A percentile compares a stretch with the other conserved stretches of the same genome.
These are phyloP conservation scores for Tetragonula clypearis DNA, from an alignment of 1,140 invertebrate genomes.

Conservation along the genomic window DNA sequence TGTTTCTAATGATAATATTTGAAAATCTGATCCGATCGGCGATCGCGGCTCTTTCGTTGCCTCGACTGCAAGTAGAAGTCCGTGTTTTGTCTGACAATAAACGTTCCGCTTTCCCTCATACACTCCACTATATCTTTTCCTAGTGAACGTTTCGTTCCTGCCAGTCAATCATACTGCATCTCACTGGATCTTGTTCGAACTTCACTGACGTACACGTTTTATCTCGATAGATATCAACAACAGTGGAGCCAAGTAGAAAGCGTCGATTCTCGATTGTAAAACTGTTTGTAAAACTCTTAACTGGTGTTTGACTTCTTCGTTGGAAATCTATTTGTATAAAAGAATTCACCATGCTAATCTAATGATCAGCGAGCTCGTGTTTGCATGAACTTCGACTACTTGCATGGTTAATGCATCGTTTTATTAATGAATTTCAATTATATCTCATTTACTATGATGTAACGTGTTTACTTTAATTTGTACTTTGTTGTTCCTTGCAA, in stretches of 20 bases:
- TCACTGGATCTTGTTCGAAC: constrained; percentile 1
- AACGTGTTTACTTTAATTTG: no score
- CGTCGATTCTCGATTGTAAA: not conserved
- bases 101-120: constrained; percentile 13
- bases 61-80: not conserved
- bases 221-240: constrained; percentile 11
- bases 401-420: no score
- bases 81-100: constrained; percentile 1
- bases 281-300: not conserved
- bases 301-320: not conserved
- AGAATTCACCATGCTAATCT: not conserved
- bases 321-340: constrained; percentile 2
- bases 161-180: not conserved
- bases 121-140: not conserved
- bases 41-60: not conserved
- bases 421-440: no score
- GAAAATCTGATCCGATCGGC: not conserved
- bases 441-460: no score
- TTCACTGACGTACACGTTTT: not conserved
- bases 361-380: not conserved
- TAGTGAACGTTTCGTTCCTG: not conserved
- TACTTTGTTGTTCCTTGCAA: no score
- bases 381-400: not conserved
- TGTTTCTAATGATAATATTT: no score
- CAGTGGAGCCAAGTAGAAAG: not conserved